phyloP scores from a whole-genome alignment of 2,888 invertebrate genomes.

The Lasioglossum leucozonium region DNA sequence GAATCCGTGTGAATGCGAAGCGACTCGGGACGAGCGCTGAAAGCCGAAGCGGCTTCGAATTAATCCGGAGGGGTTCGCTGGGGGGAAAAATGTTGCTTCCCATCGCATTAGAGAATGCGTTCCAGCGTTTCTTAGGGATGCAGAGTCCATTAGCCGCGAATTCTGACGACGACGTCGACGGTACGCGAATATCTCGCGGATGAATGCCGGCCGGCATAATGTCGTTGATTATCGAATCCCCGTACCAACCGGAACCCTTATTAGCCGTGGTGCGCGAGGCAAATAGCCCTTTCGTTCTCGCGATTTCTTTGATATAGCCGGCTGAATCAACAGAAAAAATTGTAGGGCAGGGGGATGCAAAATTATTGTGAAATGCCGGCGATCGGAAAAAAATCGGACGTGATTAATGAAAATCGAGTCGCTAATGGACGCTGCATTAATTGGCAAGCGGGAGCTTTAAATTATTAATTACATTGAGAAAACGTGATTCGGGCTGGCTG shows the following conservation, averaged over 20 bases:
- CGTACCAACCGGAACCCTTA: too few relatives aligned
- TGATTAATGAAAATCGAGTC: background rate
- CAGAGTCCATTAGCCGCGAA: too few relatives aligned
- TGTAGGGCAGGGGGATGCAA: background rate
- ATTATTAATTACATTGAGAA: background rate
- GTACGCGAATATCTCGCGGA: background rate
- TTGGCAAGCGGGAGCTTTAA: background rate
- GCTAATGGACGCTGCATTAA: background rate
- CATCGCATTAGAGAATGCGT: too few relatives aligned
- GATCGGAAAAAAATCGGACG: background rate
- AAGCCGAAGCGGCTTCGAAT: too few relatives aligned
- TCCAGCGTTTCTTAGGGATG: too few relatives aligned
- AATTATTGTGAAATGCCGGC: background rate
- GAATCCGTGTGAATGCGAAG: too few relatives aligned
- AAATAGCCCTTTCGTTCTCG: background rate
- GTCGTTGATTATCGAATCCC: slow-evolving; percentile 52
- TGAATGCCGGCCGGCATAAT: slow-evolving; percentile 24
- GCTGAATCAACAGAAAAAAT: background rate
- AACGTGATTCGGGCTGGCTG: too few relatives aligned
- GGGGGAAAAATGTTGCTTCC: too few relatives aligned
- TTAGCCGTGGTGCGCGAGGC: background rate
- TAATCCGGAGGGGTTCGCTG: too few relatives aligned
- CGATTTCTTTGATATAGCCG: background rate
- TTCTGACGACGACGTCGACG: background rate
- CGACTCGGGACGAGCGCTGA: too few relatives aligned